Conservation (phyloP, 2,797 vertebrate species). For the Schizothorax lantsangensis region DNA sequence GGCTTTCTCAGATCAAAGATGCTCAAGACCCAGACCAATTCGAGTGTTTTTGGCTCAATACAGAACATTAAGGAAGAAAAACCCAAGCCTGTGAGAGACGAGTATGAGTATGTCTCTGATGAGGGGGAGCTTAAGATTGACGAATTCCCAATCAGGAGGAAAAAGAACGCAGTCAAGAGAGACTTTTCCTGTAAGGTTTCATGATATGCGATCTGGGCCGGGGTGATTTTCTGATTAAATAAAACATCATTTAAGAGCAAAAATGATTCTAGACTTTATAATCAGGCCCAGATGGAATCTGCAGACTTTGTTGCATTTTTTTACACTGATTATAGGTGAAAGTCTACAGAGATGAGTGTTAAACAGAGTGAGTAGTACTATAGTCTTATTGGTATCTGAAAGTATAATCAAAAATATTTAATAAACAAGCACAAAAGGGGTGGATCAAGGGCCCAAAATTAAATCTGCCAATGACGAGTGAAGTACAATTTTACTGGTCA, state of each 20-base stretch:
- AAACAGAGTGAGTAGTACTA: not conserved
- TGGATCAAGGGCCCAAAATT: not conserved
- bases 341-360: not conserved
- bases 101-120: conserved; percentile 98
- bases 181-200: conserved; percentile 91
- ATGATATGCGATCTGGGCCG: conserved; percentile 24
- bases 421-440: not conserved
- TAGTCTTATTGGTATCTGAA: not conserved
- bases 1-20: conserved; percentile 87
- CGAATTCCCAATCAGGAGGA: conserved; percentile 97
- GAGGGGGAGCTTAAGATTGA: conserved; percentile 98
- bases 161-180: conserved; percentile 92
- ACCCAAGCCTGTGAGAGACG: conserved; percentile 91
- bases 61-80: conserved; percentile 98
- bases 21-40: conserved; percentile 89
- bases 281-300: conserved; percentile 29
- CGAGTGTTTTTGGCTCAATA: conserved; percentile 91
- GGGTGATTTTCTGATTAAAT: conserved; percentile 46
- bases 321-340: not conserved
- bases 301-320: not conserved
- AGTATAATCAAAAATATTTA: not conserved
- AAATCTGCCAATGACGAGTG: not conserved
- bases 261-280: conserved; percentile 30
- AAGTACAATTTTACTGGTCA: not conserved
- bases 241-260: conserved; percentile 25